A percentile compares a stretch with the other conserved stretches of the same genome.
phyloP scores from a whole-genome alignment of 1,140 invertebrate genomes.

The Neuroterus valhalla region DNA sequence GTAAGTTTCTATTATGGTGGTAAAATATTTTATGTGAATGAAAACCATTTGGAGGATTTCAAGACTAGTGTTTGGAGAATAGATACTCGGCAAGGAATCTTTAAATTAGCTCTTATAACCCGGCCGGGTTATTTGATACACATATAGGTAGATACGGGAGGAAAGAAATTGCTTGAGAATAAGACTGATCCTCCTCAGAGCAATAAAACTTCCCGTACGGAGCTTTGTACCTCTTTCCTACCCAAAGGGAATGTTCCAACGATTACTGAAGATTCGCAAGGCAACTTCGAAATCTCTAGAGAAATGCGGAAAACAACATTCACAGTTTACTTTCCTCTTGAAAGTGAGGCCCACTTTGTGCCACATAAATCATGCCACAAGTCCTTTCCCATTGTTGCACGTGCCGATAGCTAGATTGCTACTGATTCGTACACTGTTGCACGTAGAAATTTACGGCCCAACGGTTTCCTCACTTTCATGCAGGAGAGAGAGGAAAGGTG shows the following conservation, averaged over 20 bases:
- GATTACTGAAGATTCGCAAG: constrained; percentile 35
- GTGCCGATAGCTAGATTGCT: constrained; percentile 25
- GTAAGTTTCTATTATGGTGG: too few species aligned
- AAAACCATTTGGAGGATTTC: too few species aligned
- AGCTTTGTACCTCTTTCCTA: background rate
- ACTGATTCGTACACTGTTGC: constrained; percentile 16
- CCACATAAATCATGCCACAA: constrained; percentile 4
- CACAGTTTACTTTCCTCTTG: constrained; percentile 21
- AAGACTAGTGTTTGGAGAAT: too few species aligned
- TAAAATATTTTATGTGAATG: too few species aligned
- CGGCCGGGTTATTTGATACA: too few species aligned
- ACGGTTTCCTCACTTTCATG: constrained; percentile 29
- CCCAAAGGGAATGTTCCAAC: constrained; percentile 27
- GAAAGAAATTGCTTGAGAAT: too few species aligned
- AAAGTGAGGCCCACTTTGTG: background rate
- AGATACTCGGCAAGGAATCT: too few species aligned
- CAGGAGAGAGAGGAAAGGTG: constrained; percentile 15
- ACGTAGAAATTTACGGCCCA: constrained; percentile 5
- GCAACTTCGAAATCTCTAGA: constrained; percentile 35
- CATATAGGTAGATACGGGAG: too few species aligned
- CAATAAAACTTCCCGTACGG: background rate
- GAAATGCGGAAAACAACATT: constrained; percentile 40
- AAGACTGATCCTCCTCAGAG: background rate
- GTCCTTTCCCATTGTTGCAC: constrained; percentile 1
- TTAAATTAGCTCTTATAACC: too few species aligned